A percentile compares a stretch with the other conserved stretches of the same genome.
Conservation (phyloP, 2,113 vertebrate species). For the Chiloscyllium plagiosum region DNA sequence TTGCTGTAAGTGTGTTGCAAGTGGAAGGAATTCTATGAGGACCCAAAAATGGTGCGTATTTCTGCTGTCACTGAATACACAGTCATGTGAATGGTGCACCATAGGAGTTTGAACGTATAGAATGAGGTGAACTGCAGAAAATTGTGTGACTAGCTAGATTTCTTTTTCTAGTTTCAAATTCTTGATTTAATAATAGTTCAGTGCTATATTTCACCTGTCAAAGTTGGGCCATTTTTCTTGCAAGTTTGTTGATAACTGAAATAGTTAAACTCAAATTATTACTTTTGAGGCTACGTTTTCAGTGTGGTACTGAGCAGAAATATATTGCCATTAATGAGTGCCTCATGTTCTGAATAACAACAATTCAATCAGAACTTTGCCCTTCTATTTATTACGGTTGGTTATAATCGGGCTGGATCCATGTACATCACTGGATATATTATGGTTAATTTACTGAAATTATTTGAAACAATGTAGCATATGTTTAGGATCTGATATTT, state of each 20-base stretch:
- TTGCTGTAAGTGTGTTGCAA: too few species aligned
- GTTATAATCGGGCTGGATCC: neutral
- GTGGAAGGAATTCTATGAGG: too few species aligned
- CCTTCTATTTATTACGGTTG: neutral
- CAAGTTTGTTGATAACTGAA: neutral
- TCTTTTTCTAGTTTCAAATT: neutral
- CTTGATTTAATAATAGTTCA: neutral
- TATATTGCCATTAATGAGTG: neutral
- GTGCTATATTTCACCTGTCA: neutral
- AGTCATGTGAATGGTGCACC: too few species aligned
- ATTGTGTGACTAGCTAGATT: neutral
- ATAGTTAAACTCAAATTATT: neutral
- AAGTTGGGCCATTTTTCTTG: neutral
- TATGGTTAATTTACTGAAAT: neutral
- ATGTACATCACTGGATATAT: neutral
- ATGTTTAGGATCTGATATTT: neutral
- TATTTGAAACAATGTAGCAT: neutral
- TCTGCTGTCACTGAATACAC: too few species aligned
- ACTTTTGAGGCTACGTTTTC: neutral
- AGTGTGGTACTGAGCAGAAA: neutral
- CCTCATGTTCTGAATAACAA: neutral
- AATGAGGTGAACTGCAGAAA: too few species aligned
- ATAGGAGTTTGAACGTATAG: too few species aligned
- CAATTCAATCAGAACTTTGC: neutral
- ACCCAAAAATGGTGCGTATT: too few species aligned